Evolutionary conservation across 2,797 vertebrate genomes (phyloP), one percentile per base, ranked within the genome.

Genomic region (Diceros bicornis): DNA sequence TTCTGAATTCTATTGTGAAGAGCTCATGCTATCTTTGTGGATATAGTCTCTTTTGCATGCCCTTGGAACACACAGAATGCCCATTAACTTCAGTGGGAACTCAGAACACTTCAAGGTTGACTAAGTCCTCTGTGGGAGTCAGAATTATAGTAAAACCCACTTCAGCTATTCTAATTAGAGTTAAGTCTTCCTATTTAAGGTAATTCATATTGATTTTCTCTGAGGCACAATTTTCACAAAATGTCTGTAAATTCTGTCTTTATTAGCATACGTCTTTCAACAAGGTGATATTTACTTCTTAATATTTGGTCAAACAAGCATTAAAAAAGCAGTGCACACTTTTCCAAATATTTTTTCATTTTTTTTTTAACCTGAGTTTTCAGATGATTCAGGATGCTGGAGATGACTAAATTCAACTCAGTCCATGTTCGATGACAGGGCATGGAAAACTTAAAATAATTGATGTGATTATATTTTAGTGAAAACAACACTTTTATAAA

Each of bases 151-250:
- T 44, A 61, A 96, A 82, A 96, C 1, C 16, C 59, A 87, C 1
- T 47, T 82, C 4, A 64, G 27, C 27, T 85, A 1, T 47, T 66
- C 91, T 71, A 95, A 57, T 92, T 77, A 68, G 47, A 69, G 34
- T 84, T 81, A 85, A 78, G 14, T 62, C 14, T 88, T 91, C n/a
- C 18, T 87, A 69, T 61, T 89, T 92, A 96, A 91, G 6, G 9
- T 75, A 44, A 81, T 69, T 75, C 37, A 74, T 29, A 64, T 14
- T 74, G 52, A 79, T 69, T 89, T 88, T 62, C 71, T 71, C 57
- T 86, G 32, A 77, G 44, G 41, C 71, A 75, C 6, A 59, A 14
- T 87, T 87, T 95, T 95, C 25, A 82, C 34, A 82, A 95, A 90
- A 86, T 66, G 10, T 55, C 61, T 69, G 6, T 66, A 79, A 97